phyloP scores from a whole-genome alignment of 1,140 invertebrate genomes.

The Drosophila micromelanica region DNA sequence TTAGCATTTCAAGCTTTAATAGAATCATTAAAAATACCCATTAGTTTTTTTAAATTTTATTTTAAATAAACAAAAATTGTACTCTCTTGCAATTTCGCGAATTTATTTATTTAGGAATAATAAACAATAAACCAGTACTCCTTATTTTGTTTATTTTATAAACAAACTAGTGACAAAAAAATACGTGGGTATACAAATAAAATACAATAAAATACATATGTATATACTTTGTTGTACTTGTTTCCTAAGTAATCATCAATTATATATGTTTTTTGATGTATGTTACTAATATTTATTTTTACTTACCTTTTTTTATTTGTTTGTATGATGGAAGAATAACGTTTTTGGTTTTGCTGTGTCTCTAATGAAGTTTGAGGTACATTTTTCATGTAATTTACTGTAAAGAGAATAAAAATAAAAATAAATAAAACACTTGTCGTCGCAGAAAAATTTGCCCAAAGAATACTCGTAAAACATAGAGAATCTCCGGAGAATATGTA shows the following conservation, averaged over 20 bases:
- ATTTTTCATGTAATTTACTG: constrained; percentile 79
- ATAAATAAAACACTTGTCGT: constrained; percentile 49
- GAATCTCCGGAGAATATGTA: constrained; percentile 13
- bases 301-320: constrained; percentile 55
- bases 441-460: constrained; percentile 10
- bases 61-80: too few relatives aligned
- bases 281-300: constrained; percentile 59
- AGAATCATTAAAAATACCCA: too few relatives aligned
- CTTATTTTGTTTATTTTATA: not conserved
- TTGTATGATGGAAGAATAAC: constrained; percentile 7
- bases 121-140: not conserved
- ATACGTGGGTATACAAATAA: constrained; percentile 10
- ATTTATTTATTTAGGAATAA: constrained; percentile 11
- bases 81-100: not conserved
- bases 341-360: constrained; percentile 23
- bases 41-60: too few relatives aligned
- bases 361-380: constrained; percentile 47
- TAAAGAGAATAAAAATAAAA: constrained; percentile 43
- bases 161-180: not conserved
- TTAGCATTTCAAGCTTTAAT: not conserved
- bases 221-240: constrained; percentile 21
- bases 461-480: constrained; percentile 5
- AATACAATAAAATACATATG: not conserved
- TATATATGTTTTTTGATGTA: constrained; percentile 38
- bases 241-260: constrained; percentile 28